Evolutionary conservation across 2,797 vertebrate genomes (phyloP), one percentile per base, ranked within the genome.

Genomic region (Tadarida brasiliensis): DNA sequence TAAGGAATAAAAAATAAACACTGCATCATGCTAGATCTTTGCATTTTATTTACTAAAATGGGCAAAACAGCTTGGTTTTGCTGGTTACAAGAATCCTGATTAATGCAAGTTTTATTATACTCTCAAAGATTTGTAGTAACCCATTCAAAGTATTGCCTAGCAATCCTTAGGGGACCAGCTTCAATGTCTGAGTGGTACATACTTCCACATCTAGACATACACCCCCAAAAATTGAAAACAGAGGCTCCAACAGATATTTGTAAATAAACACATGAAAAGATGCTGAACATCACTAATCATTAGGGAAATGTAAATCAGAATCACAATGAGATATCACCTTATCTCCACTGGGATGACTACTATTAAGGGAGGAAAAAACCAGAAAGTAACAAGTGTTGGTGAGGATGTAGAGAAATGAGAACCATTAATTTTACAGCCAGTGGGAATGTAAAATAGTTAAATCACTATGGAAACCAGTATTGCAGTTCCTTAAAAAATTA

Each of bases 41-140:
- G 56, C 33, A 39, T 94, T 91, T 95, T 97, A 83, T 94, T 96
- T 95, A 82, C 87, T 33, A 87, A 80, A 70, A 65, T 61, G 54
- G 80, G 57, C 35, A 80, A 88, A 84, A 74, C 61, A 35, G 35
- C 63, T 89, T 96, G 39, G 74, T 74, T 63, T 88, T 74, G 61
- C 61, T 74, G 76, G 87, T 78, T 93, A 47, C 73, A 51, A 33
- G 82, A 33, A 84, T 68, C 63, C 51, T 44, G 54, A 26, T 57
- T 90, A 86, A 35, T 54, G 30, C 11, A 82, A 87, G n/a, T 14
- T 30, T 71, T 73, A 35, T 47, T 87, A 63, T 5, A 35, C 3
- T n/a, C 19, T 57, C 44, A 61, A 70, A 16, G 28, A 28, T 63
- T 70, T 61, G 6, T 74, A 81, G 26, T 85, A 39, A 88, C 39